Conservation (phyloP, 2,113 vertebrate genomes). For the Puma concolor region DNA sequence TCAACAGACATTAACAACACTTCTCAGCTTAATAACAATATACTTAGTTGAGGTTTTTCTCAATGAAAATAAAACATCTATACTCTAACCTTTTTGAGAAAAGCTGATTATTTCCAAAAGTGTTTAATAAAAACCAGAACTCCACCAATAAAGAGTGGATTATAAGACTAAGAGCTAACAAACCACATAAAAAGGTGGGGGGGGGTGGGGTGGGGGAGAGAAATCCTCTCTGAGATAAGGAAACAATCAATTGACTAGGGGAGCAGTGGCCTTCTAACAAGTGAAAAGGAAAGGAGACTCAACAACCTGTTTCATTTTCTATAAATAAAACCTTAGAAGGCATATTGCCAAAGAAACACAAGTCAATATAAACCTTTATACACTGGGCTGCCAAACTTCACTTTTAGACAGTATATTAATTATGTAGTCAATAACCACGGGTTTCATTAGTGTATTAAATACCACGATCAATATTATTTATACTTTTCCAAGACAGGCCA, state of each 20-base stretch:
- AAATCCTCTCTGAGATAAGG: conserved; percentile 65
- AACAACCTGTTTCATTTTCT: conserved; percentile 82
- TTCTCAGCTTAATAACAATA: conserved; percentile 38
- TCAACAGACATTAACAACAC: background rate
- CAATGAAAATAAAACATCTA: background rate
- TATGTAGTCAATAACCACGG: conserved; percentile 87
- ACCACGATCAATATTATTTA: conserved; percentile 89
- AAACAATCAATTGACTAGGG: conserved; percentile 77
- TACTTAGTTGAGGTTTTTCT: background rate
- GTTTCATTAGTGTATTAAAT: conserved; percentile 91
- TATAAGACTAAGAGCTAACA: background rate
- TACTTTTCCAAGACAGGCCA: conserved; percentile 83
- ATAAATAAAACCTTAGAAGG: conserved; percentile 84
- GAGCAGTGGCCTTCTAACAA: conserved; percentile 78
- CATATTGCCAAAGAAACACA: conserved; percentile 77
- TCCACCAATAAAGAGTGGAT: background rate
- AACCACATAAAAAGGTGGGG: background rate
- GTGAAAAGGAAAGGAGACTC: conserved; percentile 76
- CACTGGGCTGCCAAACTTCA: conserved; percentile 85
- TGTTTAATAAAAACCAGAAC: conserved; percentile 45
- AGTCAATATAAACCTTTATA: conserved; percentile 85
- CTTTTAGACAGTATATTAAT: conserved; percentile 90
- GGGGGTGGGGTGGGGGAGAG: background rate
- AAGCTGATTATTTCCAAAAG: conserved; percentile 1
- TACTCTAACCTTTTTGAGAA: background rate